phyloP scores from a whole-genome alignment of 2,797 vertebrate species.

The Crocidura indochinensis region DNA sequence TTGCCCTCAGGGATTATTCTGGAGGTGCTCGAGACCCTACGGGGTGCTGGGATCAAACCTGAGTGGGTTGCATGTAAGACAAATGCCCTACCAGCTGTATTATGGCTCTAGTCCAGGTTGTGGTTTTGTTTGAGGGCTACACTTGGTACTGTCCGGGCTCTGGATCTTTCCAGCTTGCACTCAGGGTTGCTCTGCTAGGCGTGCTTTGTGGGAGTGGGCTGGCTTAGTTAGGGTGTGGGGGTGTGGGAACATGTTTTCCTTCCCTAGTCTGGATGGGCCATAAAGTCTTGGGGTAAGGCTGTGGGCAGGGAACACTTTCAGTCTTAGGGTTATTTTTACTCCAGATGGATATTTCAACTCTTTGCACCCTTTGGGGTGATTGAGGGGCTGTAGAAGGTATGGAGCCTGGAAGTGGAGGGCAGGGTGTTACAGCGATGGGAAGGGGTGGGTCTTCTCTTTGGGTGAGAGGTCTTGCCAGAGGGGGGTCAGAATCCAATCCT shows the following conservation, averaged over 20 bases:
- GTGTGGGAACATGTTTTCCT: accelerated
- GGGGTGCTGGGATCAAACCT: too few species aligned
- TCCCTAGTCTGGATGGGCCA: neutral
- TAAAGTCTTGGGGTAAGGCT: neutral
- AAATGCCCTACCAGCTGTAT: too few species aligned
- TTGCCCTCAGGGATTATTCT: too few species aligned
- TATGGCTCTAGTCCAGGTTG: too few species aligned
- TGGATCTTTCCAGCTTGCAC: too few species aligned
- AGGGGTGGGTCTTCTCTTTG: neutral
- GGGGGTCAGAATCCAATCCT: neutral
- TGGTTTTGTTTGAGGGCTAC: neutral
- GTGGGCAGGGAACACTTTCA: neutral
- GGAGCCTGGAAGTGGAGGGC: neutral
- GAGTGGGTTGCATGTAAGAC: too few species aligned
- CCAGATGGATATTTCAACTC: too few species aligned
- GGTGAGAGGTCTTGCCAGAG: neutral
- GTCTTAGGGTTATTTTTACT: neutral
- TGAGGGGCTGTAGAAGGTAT: neutral
- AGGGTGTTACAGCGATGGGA: neutral
- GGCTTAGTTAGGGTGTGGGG: neutral
- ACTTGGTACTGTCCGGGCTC: neutral
- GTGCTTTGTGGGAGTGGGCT: slow-evolving; percentile 6
- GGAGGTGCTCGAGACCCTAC: too few species aligned
- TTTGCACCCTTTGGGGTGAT: neutral
- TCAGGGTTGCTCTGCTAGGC: too few species aligned